Base-by-base conservation (phyloP, 2,888 invertebrate species). In the Elmis aenea region DNA sequence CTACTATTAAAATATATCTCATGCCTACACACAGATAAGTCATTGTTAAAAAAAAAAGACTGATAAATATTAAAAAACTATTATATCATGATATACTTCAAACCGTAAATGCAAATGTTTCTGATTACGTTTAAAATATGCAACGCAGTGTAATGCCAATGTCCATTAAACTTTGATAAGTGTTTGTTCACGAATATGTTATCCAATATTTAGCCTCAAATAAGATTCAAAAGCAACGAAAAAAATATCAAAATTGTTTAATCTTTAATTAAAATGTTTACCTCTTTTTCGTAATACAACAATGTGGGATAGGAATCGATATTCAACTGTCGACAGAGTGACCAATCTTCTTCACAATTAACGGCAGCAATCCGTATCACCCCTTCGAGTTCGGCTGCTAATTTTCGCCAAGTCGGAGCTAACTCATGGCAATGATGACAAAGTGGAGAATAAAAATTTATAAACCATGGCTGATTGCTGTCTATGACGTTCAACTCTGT, bases 401-500 rank as follows among this genome's bases (percentile, higher is more conserved):
- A 62, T 57, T 79, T 79, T 37, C 88, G 76, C 91, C 91, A 92
- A 64, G 77, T 74, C 5, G 89, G 86, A 2, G 86, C 88, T 50
- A 91, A 69, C 45, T 76, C 76, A 61, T 90, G 89, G 58, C 91
- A 92, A 50, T 90, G 90, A 11, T 83, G 81, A 59, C 91, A 91
- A 59, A 82, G 81, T 2, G 90, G 85, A 1, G 89, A 89, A 67
- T 91, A 92, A 63, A 85, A 91, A 67, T 91, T 91, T 39, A 92
- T 75, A 61, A 91, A 88, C 83, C 90, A 85, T 15, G 82, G 74
- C 42, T 83, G 84, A 32, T 77, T 77, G 16, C 75, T 73, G 42
- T 70, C 66, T 36, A 67, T 41, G 21, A 72, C 61, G 48, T 67
- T 71, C 29, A 70, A 58, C 50, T 69, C 71, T 73, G 45, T 18